These are phyloP conservation scores for Philhelius pedissequus DNA, from an alignment of 2,888 invertebrate genomes.

Conservation along the genomic window DNA sequence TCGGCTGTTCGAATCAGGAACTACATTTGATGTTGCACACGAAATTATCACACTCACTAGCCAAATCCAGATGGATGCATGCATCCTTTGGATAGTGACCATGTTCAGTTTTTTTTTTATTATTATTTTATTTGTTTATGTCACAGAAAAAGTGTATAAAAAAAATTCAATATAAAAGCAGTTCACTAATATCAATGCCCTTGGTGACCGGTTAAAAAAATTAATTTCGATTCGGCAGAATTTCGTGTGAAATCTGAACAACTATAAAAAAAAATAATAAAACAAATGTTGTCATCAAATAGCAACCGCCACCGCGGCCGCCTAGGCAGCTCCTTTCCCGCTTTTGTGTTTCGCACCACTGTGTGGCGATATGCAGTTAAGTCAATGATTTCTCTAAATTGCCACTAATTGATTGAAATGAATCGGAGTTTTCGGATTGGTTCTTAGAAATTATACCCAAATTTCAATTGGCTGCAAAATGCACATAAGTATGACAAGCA, in stretches of 20 bases:
- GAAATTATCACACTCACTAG: conserved; percentile 63
- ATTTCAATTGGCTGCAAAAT: conserved; percentile 49
- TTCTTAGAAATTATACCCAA: conserved; percentile 47
- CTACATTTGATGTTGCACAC: conserved; percentile 54
- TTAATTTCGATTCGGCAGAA: conserved; percentile 12
- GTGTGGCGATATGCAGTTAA: conserved; percentile 25
- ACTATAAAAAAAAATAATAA: neutral
- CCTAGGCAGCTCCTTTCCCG: neutral
- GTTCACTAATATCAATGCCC: neutral
- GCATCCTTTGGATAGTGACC: conserved; percentile 34
- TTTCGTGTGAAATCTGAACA: conserved; percentile 34
- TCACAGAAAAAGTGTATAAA: neutral
- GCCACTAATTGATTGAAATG: conserved; percentile 49
- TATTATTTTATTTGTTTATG: neutral
- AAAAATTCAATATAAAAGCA: neutral
- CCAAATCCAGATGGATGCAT: conserved; percentile 57
- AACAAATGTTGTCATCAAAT: neutral
- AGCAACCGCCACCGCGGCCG: neutral
- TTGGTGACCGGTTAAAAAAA: neutral
- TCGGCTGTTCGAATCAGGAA: conserved; percentile 69
- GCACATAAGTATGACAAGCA: neutral
- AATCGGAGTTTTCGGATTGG: conserved; percentile 45
- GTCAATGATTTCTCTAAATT: conserved; percentile 41
- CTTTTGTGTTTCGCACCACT: neutral
- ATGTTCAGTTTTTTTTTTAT: conserved; percentile 12